A percentile compares a stretch with the other conserved stretches of the same genome.
These are phyloP conservation scores for Heterotilapia buettikoferi DNA, from an alignment of 2,113 vertebrate genomes.

Conservation along the genomic window DNA sequence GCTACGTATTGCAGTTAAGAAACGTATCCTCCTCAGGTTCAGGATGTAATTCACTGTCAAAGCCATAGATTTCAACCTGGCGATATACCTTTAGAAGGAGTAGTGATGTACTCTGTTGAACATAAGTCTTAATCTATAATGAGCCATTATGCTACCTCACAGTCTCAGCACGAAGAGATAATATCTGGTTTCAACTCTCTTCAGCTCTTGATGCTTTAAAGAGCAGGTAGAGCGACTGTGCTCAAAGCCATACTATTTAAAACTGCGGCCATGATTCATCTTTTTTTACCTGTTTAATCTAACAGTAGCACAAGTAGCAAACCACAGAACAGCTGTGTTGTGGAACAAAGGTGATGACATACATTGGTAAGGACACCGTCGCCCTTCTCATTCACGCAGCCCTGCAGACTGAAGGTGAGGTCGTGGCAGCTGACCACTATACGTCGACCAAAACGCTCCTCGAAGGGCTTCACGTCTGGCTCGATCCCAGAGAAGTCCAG, in stretches of 20 bases:
- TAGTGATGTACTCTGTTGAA: not conserved
- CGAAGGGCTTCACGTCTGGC: constrained; percentile 91
- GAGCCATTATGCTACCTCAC: not conserved
- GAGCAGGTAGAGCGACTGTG: not conserved
- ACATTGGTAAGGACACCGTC: constrained; percentile 85
- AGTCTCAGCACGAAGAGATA: not conserved
- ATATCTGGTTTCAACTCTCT: not conserved
- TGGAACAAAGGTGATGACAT: constrained; percentile 9
- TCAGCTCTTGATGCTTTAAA: not conserved
- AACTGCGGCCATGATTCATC: not conserved
- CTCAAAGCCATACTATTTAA: not conserved
- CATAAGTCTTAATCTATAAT: not conserved
- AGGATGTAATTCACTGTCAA: not conserved
- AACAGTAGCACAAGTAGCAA: not conserved
- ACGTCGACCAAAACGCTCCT: constrained; percentile 87
- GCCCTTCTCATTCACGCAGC: constrained; percentile 79
- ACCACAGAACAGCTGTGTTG: not conserved
- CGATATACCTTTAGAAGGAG: not conserved
- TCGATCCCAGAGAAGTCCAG: constrained; percentile 95
- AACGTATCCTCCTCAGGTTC: not conserved
- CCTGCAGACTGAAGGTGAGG: constrained; percentile 86
- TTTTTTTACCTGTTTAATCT: not conserved
- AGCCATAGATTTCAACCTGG: not conserved
- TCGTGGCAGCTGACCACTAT: constrained; percentile 89
- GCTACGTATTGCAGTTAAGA: not conserved